These are phyloP conservation scores for Melanerpes aurifrons DNA, from an alignment of 2,113 vertebrate genomes.

Conservation along the genomic window DNA sequence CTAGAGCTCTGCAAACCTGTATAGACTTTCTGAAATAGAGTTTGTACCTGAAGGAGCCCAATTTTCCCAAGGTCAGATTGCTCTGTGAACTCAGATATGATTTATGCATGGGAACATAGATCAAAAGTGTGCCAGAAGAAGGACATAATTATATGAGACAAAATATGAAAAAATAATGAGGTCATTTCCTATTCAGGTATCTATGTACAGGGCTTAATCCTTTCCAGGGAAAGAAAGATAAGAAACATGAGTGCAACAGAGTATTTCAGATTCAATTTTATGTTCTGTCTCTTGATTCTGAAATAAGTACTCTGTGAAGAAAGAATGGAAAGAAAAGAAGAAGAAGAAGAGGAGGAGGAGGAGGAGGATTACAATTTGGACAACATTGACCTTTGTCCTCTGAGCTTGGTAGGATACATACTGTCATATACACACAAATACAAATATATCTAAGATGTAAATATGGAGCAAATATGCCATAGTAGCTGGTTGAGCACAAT, in stretches of 20 bases:
- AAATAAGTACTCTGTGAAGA: background rate
- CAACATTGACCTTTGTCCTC: background rate
- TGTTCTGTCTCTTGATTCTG: background rate
- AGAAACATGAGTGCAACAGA: background rate
- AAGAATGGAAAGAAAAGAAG: background rate
- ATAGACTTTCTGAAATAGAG: constrained; percentile 6
- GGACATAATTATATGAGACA: constrained; percentile 33
- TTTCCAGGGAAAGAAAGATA: background rate
- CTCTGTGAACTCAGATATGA: constrained; percentile 27
- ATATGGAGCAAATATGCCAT: background rate
- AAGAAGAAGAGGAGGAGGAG: background rate
- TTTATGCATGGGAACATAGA: constrained; percentile 51
- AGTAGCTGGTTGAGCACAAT: background rate
- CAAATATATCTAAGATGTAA: background rate
- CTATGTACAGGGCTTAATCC: background rate
- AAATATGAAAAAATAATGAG: constrained; percentile 52
- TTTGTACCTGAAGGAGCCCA: background rate
- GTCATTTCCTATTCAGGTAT: background rate
- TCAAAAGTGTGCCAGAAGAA: constrained; percentile 44
- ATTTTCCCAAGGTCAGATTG: constrained; percentile 54
- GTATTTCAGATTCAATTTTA: constrained; percentile 12
- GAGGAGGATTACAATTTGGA: background rate
- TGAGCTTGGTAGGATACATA: background rate
- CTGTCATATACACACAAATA: background rate
- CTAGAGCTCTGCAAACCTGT: background rate